These are phyloP conservation scores for Misgurnus anguillicaudatus DNA, from an alignment of 2,113 vertebrate species.

Conservation along the genomic window DNA sequence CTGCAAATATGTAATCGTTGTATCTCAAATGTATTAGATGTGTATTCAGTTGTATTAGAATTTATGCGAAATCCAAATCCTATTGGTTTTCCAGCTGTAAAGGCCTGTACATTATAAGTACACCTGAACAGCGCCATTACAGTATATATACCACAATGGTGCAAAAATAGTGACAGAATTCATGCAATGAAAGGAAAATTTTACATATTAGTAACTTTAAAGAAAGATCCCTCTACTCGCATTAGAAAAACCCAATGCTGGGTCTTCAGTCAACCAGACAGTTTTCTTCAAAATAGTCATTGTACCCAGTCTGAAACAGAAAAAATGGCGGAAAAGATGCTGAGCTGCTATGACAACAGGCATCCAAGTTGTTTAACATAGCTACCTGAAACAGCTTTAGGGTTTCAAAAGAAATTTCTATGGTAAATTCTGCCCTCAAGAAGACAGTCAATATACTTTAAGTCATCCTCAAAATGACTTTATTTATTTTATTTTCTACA, in stretches of 20 bases:
- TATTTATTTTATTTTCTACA: conserved; percentile 9
- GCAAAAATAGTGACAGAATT: not conserved
- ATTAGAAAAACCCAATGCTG: not conserved
- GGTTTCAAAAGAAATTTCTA: conserved; percentile 2
- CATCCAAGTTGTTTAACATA: conserved; percentile 43
- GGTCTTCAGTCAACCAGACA: not conserved
- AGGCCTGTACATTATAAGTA: not conserved
- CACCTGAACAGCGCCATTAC: not conserved
- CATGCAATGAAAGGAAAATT: not conserved
- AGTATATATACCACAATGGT: not conserved
- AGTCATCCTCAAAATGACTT: not conserved
- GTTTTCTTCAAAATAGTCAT: conserved; percentile 3
- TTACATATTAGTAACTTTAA: not conserved
- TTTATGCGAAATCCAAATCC: not conserved
- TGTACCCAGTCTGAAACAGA: conserved; percentile 22
- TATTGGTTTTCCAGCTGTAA: not conserved
- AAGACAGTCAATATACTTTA: not conserved
- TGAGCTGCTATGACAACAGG: conserved; percentile 44
- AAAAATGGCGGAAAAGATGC: conserved; percentile 62
- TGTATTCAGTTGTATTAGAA: not conserved
- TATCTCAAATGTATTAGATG: not conserved
- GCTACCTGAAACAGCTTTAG: not conserved
- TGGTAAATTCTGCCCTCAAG: not conserved
- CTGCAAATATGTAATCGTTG: not conserved
- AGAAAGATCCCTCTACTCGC: not conserved